A percentile compares a stretch with the other conserved stretches of the same genome.
Evolutionary conservation across 2,888 invertebrate genomes (phyloP).

Genomic region (Papilio protenor): DNA sequence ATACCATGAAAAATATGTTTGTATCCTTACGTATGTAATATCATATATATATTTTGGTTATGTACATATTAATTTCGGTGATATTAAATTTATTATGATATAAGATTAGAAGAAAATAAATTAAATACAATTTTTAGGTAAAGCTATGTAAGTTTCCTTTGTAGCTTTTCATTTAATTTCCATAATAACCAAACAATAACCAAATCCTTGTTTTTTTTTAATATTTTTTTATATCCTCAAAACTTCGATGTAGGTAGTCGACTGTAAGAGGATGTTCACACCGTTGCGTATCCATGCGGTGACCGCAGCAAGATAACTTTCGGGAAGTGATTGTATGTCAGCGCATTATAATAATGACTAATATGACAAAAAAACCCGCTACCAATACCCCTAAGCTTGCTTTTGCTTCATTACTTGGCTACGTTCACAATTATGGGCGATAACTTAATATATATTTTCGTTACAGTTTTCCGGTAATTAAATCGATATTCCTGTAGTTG

Average conservation of each 20-base stretch:
- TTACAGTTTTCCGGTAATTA: not conserved
- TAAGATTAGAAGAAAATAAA: not conserved
- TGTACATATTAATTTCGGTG: not conserved
- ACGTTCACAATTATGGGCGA: not conserved
- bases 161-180: too few species aligned
- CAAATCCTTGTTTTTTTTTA: not conserved
- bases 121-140: not conserved
- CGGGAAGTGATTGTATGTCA: slow-evolving; percentile 38
- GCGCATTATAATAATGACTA: slow-evolving; percentile 12
- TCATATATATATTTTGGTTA: too few species aligned
- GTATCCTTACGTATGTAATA: not conserved
- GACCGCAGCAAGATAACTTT: slow-evolving; percentile 28
- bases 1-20: not conserved
- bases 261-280: slow-evolving; percentile 24
- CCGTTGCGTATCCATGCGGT: slow-evolving; percentile 3
- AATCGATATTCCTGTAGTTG: too few species aligned
- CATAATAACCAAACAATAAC: too few species aligned
- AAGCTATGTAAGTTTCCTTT: too few species aligned
- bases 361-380: not conserved
- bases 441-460: not conserved
- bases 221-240: not conserved
- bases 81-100: not conserved
- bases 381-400: not conserved
- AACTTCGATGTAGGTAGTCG: not conserved
- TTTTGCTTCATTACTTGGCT: not conserved